These are phyloP conservation scores for Nemoura dubitans DNA, from an alignment of 2,888 invertebrate species.

Conservation along the genomic window DNA sequence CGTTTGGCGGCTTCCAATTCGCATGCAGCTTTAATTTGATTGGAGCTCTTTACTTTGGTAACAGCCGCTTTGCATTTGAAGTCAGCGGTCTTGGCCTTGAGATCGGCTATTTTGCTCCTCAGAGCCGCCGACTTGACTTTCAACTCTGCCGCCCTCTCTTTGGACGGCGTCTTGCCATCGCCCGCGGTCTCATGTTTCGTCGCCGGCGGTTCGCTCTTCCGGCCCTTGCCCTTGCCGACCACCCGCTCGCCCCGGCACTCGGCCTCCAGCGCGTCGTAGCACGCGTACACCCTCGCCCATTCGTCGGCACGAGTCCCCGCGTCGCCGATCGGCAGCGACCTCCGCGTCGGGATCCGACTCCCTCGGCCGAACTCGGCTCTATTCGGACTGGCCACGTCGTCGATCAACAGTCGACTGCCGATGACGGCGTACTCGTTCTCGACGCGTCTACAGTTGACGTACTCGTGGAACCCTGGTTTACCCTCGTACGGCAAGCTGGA, in stretches of 20 bases:
- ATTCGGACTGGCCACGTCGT: too few species aligned
- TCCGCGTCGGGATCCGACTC: neutral
- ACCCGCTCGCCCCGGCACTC: constrained; percentile 40
- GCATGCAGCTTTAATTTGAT: neutral
- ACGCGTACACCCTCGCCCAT: constrained; percentile 44
- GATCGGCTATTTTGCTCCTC: neutral
- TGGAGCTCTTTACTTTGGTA: neutral
- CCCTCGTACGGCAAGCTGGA: neutral
- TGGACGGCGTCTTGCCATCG: neutral
- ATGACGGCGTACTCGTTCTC: neutral
- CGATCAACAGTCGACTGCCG: neutral
- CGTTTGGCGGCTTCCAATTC: too few species aligned
- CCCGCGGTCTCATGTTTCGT: neutral
- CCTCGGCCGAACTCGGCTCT: neutral
- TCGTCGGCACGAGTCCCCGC: neutral
- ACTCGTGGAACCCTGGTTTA: neutral
- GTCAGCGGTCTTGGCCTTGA: neutral
- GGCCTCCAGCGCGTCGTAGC: constrained; percentile 46
- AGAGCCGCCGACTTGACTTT: neutral
- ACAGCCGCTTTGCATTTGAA: neutral
- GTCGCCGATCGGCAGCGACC: neutral
- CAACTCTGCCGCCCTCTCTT: neutral
- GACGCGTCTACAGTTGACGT: neutral
- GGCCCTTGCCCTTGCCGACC: neutral
- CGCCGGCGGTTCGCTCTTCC: neutral